Evolutionary conservation across 2,888 invertebrate species (phyloP).

Genomic region (Limnephilus rhombicus): DNA sequence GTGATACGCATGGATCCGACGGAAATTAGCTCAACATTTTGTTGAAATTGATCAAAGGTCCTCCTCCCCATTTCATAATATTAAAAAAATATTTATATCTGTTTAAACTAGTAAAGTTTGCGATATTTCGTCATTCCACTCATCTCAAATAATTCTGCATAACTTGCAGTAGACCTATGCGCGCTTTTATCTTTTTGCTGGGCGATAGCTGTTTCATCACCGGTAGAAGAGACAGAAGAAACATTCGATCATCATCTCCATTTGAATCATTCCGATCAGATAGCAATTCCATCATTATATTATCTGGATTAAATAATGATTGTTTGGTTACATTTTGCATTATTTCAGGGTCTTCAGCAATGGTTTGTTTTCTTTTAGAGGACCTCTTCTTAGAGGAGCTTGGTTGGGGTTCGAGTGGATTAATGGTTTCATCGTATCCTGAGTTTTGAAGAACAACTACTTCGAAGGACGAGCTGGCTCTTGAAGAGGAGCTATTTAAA

Average conservation of each 20-base stretch:
- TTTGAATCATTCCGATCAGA: background rate
- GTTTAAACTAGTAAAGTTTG: background rate
- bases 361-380: background rate
- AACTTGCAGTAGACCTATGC: background rate
- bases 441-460: background rate
- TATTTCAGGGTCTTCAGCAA: background rate
- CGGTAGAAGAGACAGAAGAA: slow-evolving; percentile 3
- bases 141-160: slow-evolving; percentile 2
- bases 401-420: background rate
- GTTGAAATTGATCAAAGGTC: too few species aligned
- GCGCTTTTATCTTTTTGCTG: background rate
- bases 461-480: background rate
- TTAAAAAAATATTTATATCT: too few species aligned
- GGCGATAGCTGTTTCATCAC: background rate
- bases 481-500: background rate
- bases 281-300: background rate
- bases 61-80: too few species aligned
- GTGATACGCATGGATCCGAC: background rate
- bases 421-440: background rate
- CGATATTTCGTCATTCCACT: background rate
- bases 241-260: background rate
- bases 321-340: background rate
- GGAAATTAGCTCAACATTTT: too few species aligned
- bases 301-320: background rate
- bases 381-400: background rate